Evolutionary conservation across 2,888 invertebrate species (phyloP).

Genomic region (Marronus borbonicus): DNA sequence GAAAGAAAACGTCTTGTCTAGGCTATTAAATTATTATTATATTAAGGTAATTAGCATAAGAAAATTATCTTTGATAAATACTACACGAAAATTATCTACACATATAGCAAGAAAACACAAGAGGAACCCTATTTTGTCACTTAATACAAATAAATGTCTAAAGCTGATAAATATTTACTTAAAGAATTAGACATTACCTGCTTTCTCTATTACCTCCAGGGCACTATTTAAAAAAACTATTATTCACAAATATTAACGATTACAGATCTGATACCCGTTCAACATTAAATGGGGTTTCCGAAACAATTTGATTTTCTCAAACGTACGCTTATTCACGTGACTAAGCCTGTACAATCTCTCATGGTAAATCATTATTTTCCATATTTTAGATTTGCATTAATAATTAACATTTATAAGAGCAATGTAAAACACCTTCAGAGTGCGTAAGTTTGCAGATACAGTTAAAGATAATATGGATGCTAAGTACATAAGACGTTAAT

Average conservation of each 20-base stretch:
- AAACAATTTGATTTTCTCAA: not conserved
- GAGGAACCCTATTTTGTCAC: no score
- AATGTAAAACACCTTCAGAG: not conserved
- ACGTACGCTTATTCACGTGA: not conserved
- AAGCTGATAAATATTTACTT: not conserved
- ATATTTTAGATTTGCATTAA: slow-evolving; percentile 24
- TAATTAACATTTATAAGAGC: slow-evolving; percentile 25
- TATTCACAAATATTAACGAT: not conserved
- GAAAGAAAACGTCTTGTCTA: no score
- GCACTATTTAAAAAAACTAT: slow-evolving; percentile 11
- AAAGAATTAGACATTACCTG: slow-evolving; percentile 22
- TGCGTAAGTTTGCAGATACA: slow-evolving; percentile 18
- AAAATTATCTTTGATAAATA: no score
- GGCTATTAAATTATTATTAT: no score
- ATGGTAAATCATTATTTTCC: not conserved
- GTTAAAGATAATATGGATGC: slow-evolving; percentile 14
- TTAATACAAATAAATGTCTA: not conserved
- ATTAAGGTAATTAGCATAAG: no score
- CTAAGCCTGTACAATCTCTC: not conserved
- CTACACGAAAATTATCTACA: no score
- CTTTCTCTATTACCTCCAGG: not conserved
- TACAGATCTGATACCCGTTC: not conserved
- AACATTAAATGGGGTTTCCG: not conserved
- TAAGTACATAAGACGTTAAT: slow-evolving; percentile 20
- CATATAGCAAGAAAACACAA: no score